These are phyloP conservation scores for Peromyscus nudipes DNA, from an alignment of 2,797 vertebrate genomes.

Conservation along the genomic window DNA sequence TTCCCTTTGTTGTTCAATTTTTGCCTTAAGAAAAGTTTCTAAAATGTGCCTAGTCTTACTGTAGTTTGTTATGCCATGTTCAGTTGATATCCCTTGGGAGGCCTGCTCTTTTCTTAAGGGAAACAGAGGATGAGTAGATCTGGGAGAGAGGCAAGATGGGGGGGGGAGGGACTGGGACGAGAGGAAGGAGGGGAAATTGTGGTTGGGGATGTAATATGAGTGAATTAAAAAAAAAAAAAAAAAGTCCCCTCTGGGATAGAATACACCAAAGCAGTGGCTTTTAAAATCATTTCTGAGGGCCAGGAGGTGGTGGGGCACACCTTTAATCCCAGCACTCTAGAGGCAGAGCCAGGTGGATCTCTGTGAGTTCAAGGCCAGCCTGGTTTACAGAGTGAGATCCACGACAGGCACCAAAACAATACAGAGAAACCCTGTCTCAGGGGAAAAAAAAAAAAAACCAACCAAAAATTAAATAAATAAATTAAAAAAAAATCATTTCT, in stretches of 20 bases:
- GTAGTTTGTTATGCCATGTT: not conserved
- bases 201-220: not conserved
- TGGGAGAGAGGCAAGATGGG: not conserved
- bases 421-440: too few species aligned
- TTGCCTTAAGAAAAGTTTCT: not conserved
- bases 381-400: too few species aligned
- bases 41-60: not conserved
- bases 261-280: slow-evolving; percentile 13
- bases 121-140: not conserved
- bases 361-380: too few species aligned
- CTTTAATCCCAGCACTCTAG: too few species aligned
- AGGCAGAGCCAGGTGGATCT: too few species aligned
- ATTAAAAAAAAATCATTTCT: not conserved
- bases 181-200: not conserved
- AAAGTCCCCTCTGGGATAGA: slow-evolving; percentile 2
- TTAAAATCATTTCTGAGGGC: slow-evolving; percentile 3
- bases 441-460: too few species aligned
- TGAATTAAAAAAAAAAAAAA: not conserved
- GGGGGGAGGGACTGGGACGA: not conserved
- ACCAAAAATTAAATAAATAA: too few species aligned
- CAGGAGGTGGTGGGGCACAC: too few species aligned
- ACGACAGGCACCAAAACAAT: too few species aligned
- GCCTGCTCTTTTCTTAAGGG: not conserved
- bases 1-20: not conserved
- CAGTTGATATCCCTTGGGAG: not conserved